These are phyloP conservation scores for Xiphophorus maculatus DNA, from an alignment of 2,113 vertebrate genomes.

Conservation along the genomic window DNA sequence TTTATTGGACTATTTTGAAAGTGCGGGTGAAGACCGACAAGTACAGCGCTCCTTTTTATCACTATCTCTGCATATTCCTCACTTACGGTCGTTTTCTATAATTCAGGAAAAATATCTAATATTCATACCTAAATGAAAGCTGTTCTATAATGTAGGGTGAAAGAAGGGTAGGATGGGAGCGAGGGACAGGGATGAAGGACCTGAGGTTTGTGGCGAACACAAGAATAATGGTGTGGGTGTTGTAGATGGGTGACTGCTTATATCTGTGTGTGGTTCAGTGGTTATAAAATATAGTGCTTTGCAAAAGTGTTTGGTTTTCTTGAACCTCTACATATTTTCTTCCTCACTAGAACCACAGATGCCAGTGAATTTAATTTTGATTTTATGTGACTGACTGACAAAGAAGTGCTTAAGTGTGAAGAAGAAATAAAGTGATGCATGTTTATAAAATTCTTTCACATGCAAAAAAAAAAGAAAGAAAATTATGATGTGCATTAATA, in stretches of 20 bases:
- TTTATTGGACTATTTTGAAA: slow-evolving; percentile 72
- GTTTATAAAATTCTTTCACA: too few species aligned
- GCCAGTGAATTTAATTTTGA: neutral
- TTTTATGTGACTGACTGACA: neutral
- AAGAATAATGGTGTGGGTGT: slow-evolving; percentile 19
- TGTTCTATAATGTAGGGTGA: slow-evolving; percentile 75
- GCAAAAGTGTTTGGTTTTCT: neutral
- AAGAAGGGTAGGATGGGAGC: slow-evolving; percentile 41
- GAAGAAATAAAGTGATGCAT: neutral
- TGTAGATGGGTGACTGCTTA: slow-evolving; percentile 3
- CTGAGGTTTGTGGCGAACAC: slow-evolving; percentile 21
- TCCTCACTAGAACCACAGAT: neutral
- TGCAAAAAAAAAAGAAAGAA: too few species aligned
- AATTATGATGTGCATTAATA: too few species aligned
- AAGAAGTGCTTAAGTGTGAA: neutral
- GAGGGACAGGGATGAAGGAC: slow-evolving; percentile 44
- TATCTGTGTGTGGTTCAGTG: slow-evolving; percentile 2
- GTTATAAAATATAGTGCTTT: neutral
- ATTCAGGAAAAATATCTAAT: slow-evolving; percentile 76
- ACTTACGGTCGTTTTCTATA: slow-evolving; percentile 65
- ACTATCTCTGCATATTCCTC: slow-evolving; percentile 66
- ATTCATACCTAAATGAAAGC: slow-evolving; percentile 80
- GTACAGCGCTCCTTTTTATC: slow-evolving; percentile 50
- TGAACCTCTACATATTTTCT: neutral
- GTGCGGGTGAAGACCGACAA: slow-evolving; percentile 46